Percentiles rank a stretch among this genome's conserved stretches.
Evolutionary conservation across 2,113 vertebrate species (phyloP).

Genomic region (Octodon degus): DNA sequence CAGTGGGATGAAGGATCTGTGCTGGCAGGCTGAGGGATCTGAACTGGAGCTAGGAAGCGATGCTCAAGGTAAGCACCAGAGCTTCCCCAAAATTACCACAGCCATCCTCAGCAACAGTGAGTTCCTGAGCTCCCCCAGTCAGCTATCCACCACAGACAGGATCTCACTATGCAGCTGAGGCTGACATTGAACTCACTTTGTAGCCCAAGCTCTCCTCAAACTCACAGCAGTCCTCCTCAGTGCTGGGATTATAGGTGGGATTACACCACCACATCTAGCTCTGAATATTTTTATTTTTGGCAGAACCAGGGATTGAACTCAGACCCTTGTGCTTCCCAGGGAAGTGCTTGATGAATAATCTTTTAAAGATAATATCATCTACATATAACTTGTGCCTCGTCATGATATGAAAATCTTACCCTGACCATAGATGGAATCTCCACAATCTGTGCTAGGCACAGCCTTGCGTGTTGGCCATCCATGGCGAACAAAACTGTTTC

Average conservation of each 20-base stretch:
- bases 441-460: not conserved
- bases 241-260: not conserved
- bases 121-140: no score
- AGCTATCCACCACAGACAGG: no score
- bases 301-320: no score
- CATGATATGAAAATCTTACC: not conserved
- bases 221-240: not conserved
- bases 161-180: not conserved
- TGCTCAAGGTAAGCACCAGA: no score
- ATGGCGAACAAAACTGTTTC: not conserved
- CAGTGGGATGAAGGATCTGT: no score
- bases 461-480: not conserved
- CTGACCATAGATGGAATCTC: not conserved
- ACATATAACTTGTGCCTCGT: not conserved
- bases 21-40: no score
- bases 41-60: no score
- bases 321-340: no score
- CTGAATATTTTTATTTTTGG: not conserved
- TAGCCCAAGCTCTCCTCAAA: not conserved
- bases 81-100: no score
- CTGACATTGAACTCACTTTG: not conserved
- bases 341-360: not conserved
- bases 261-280: not conserved
- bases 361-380: constrained; percentile 1
- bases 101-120: no score